Evolutionary conservation across 1,140 invertebrate genomes (phyloP).

Genomic region (Zaprionus ghesquierei): DNA sequence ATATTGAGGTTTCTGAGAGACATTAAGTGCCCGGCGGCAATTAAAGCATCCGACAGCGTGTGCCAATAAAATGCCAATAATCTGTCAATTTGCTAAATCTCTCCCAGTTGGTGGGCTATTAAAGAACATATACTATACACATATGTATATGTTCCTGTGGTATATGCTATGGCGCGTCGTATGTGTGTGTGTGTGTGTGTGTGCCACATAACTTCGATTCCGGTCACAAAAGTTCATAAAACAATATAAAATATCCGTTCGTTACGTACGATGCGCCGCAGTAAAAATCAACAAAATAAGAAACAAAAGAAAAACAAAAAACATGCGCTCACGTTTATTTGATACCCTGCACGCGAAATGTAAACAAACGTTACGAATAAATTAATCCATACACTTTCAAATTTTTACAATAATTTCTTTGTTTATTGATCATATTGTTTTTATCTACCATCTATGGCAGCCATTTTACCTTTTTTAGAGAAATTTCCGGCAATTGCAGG

Average conservation of each 20-base stretch:
- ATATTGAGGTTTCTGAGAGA: not conserved
- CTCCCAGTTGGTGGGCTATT: slow-evolving; percentile 57
- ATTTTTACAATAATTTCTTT: not conserved
- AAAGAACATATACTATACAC: slow-evolving; percentile 37
- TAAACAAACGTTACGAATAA: not conserved
- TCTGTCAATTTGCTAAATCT: slow-evolving; percentile 76
- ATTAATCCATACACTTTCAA: not conserved
- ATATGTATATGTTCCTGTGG: not conserved
- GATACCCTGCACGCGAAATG: not conserved
- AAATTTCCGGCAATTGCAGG: not conserved
- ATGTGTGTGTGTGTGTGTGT: too few relatives aligned
- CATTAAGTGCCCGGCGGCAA: not conserved
- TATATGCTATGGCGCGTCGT: not conserved
- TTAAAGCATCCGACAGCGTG: slow-evolving; percentile 26
- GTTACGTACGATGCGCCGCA: slow-evolving; percentile 16
- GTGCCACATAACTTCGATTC: slow-evolving; percentile 16
- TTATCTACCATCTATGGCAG: too few relatives aligned
- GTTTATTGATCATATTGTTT: not conserved
- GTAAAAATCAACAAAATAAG: slow-evolving; percentile 21
- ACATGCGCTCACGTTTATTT: not conserved
- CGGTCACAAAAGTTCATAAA: slow-evolving; percentile 63
- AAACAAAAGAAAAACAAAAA: not conserved
- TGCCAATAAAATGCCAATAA: slow-evolving; percentile 70
- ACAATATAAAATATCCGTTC: slow-evolving; percentile 67
- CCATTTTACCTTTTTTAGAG: too few relatives aligned